Conservation (phyloP, 1,140 invertebrate species). For the Capitella teleta region DNA sequence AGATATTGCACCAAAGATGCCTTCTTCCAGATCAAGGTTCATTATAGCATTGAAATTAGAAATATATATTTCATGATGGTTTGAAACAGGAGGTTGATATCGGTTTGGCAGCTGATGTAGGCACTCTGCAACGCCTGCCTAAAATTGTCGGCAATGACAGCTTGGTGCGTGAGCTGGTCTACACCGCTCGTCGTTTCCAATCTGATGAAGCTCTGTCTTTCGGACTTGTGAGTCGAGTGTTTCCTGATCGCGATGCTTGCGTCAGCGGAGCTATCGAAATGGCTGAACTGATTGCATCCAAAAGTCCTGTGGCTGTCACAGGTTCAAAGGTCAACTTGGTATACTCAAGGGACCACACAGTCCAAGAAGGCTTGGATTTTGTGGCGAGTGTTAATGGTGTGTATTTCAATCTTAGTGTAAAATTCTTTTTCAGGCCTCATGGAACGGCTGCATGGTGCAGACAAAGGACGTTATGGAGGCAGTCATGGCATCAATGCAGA, state of each 20-base stretch:
- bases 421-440: slow-evolving; percentile 51
- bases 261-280: slow-evolving; percentile 55
- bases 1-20: slow-evolving; percentile 82
- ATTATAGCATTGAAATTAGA: too few species aligned
- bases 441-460: slow-evolving; percentile 76
- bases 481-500: slow-evolving; percentile 60
- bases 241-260: slow-evolving; percentile 55
- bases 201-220: slow-evolving; percentile 61
- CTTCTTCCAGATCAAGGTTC: slow-evolving; percentile 71
- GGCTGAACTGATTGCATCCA: slow-evolving; percentile 69
- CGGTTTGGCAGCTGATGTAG: slow-evolving; percentile 89
- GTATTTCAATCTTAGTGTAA: not conserved
- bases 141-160: slow-evolving; percentile 82
- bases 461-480: slow-evolving; percentile 82
- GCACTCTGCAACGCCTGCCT: slow-evolving; percentile 84
- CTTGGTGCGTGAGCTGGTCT: slow-evolving; percentile 72
- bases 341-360: slow-evolving; percentile 76
- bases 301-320: slow-evolving; percentile 90
- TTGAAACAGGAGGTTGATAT: slow-evolving; percentile 45
- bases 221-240: slow-evolving; percentile 49
- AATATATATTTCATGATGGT: too few species aligned
- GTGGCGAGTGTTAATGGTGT: slow-evolving; percentile 53
- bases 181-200: slow-evolving; percentile 69
- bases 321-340: slow-evolving; percentile 70
- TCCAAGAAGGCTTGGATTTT: slow-evolving; percentile 72